Base-by-base conservation (phyloP, 2,888 invertebrate species). In the Ypsolopha sequella region DNA sequence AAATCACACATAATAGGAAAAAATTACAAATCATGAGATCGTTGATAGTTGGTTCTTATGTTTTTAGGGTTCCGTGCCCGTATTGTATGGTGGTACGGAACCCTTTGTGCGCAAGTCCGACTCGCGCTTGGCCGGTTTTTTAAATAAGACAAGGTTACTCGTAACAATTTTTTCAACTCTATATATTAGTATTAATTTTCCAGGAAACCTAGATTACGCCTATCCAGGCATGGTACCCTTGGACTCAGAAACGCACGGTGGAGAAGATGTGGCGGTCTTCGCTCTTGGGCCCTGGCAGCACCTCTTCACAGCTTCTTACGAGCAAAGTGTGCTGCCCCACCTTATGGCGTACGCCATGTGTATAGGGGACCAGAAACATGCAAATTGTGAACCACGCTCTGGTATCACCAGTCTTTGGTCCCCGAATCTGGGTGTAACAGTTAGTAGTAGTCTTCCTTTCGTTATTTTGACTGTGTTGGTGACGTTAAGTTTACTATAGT, bases 191-290 rank as follows among this genome's bases (percentile, higher is more conserved):
- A n/a, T n/a, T 39, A 13, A 11, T 36, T 41, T 66, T 61, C 0
- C 68, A 85, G 86, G 73, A 59, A 77, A 87, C 48, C 70, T 85
- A 2, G 76, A 75, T 63, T 90, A 82, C 59, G 65, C 73, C 0
- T 90, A 89, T 64, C 92, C 92, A 3, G 88, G 91, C 36, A 73
- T 90, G 0, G 89, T 90, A 0, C 92, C 92, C 0, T 65, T 90
- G 44, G 74, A 80, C 51, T 86, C 88, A 0, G 93, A 93, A 62
- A 93, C 93, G 0, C 93, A 93, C 60, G 93, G 92, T 0, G 93
- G 92, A 0, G 94, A 94, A 58, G 95, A 95, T 68, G 94, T 95
- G 0, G 90, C 91, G 0, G 90, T 95, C 1, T 94, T 89, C 74
- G 91, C 91, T 35, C 71, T 70, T 9, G 95, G 92, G 50, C 95